These are phyloP conservation scores for Pharmacophagus antenor DNA, from an alignment of 2,888 invertebrate species.

Conservation along the genomic window DNA sequence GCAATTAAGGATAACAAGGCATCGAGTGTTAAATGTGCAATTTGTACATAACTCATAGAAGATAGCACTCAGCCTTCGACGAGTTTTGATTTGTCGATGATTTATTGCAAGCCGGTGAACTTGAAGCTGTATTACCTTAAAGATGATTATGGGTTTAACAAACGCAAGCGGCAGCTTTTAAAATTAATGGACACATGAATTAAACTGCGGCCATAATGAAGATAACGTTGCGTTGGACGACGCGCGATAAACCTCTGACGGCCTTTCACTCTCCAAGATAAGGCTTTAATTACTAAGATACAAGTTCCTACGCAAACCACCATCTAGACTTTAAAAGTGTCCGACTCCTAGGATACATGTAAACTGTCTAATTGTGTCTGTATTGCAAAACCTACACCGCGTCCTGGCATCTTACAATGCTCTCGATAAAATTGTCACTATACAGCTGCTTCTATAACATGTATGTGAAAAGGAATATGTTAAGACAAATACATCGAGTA, in stretches of 20 bases:
- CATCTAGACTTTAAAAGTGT: constrained; percentile 32
- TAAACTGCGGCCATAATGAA: constrained; percentile 74
- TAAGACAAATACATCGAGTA: too few relatives aligned
- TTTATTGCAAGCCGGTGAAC: constrained; percentile 58
- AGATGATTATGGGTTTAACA: constrained; percentile 70
- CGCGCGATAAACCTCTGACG: constrained; percentile 69
- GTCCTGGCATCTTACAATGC: constrained; percentile 21
- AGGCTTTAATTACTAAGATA: constrained; percentile 74
- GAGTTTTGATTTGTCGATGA: constrained; percentile 67
- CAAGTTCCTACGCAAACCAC: constrained; percentile 34
- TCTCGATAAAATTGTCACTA: constrained; percentile 17
- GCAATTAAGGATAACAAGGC: constrained; percentile 46
- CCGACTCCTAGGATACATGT: constrained; percentile 31
- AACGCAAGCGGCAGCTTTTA: constrained; percentile 65
- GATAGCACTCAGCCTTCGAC: constrained; percentile 47
- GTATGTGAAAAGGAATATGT: too few relatives aligned
- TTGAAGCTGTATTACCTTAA: constrained; percentile 54
- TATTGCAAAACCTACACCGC: constrained; percentile 10
- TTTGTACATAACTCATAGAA: constrained; percentile 47
- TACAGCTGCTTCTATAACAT: constrained; percentile 19
- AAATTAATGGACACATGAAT: constrained; percentile 76
- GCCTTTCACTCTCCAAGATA: constrained; percentile 65
- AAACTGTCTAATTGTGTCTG: constrained; percentile 31
- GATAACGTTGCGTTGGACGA: constrained; percentile 69
- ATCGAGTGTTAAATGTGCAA: constrained; percentile 49